Conservation (phyloP, 2,888 invertebrate genomes). For the Melinaea marsaeus region DNA sequence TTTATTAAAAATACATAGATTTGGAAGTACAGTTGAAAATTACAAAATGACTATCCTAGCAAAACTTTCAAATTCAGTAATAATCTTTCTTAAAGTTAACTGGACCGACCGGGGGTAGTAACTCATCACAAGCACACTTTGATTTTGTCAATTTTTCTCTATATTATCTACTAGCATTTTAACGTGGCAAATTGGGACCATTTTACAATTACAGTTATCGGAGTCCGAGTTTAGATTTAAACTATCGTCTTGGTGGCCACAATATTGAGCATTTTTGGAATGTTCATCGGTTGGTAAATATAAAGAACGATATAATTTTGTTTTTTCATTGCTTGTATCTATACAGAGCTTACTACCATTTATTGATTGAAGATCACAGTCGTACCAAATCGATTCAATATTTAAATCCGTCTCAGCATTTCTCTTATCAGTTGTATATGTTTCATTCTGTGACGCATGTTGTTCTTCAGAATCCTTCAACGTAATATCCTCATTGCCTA, state of each 20-base stretch:
- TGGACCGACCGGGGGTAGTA: slow-evolving; percentile 57
- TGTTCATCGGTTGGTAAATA: slow-evolving; percentile 39
- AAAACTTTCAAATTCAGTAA: slow-evolving; percentile 6
- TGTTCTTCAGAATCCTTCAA: slow-evolving; percentile 1
- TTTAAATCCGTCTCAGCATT: slow-evolving; percentile 31
- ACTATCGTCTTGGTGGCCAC: slow-evolving; percentile 22
- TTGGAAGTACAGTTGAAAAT: not conserved
- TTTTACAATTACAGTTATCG: slow-evolving; percentile 52
- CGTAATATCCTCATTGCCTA: slow-evolving; percentile 4
- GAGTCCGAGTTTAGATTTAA: slow-evolving; percentile 4
- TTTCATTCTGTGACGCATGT: not conserved
- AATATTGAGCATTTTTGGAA: slow-evolving; percentile 29
- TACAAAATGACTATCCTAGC: not conserved
- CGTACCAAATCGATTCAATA: slow-evolving; percentile 24
- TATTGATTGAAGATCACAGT: slow-evolving; percentile 9
- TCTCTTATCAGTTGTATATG: slow-evolving; percentile 23
- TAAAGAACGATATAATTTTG: slow-evolving; percentile 39
- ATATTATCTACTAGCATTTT: slow-evolving; percentile 68
- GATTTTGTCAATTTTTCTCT: slow-evolving; percentile 54
- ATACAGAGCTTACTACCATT: slow-evolving; percentile 24
- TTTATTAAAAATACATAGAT: no score
- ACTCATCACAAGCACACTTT: slow-evolving; percentile 63
- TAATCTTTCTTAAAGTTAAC: slow-evolving; percentile 46
- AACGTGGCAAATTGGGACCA: slow-evolving; percentile 67
- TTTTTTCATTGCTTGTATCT: slow-evolving; percentile 30